Conservation (phyloP, 2,888 invertebrate species). For the Miltochrista miniata region DNA sequence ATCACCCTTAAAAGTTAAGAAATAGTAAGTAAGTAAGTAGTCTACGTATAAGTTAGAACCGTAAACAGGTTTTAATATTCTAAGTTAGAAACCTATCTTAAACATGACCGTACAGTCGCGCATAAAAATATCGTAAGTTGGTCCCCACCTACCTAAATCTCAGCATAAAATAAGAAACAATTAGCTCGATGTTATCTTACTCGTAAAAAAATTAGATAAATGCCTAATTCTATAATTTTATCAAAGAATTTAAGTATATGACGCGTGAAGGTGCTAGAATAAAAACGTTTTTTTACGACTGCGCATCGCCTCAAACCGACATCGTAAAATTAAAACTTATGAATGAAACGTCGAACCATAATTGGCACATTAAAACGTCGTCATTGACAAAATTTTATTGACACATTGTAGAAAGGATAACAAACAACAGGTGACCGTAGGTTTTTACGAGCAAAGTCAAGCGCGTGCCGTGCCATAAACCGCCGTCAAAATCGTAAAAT, state of each 20-base stretch:
- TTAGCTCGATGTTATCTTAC: too few species aligned
- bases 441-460: conserved; percentile 70
- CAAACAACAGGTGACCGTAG: conserved; percentile 78
- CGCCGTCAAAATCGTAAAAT: conserved; percentile 70
- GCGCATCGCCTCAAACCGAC: conserved; percentile 39
- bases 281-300: conserved; percentile 37
- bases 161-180: too few species aligned
- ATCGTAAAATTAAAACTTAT: conserved; percentile 56
- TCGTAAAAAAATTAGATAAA: too few species aligned
- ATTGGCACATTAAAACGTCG: conserved; percentile 72
- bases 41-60: too few species aligned
- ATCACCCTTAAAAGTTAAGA: too few species aligned
- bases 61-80: too few species aligned
- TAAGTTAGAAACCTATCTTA: too few species aligned
- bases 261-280: conserved; percentile 19
- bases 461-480: conserved; percentile 67
- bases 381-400: conserved; percentile 75
- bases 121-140: too few species aligned
- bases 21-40: too few species aligned
- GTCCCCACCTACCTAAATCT: too few species aligned
- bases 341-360: conserved; percentile 70
- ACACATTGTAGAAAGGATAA: conserved; percentile 63
- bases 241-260: conserved; percentile 22
- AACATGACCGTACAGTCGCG: too few species aligned
- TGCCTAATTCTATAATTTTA: not conserved